phyloP scores from a whole-genome alignment of 2,797 vertebrate species.

The Artibeus lituratus region DNA sequence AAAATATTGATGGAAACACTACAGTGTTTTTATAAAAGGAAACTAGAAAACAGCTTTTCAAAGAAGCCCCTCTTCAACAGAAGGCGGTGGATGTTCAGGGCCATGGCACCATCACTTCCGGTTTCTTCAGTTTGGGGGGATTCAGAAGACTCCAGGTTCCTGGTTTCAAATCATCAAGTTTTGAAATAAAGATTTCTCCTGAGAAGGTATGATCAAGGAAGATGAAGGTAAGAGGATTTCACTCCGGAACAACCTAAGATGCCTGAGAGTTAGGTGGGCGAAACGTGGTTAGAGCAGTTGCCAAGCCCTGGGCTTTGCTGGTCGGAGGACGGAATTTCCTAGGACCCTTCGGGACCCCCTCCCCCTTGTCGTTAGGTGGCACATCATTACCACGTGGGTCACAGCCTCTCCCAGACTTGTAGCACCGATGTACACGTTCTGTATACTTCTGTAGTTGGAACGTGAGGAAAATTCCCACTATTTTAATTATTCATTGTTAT shows the following conservation, averaged over 20 bases:
- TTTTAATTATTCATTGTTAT: background rate
- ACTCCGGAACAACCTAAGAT: background rate
- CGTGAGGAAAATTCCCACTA: background rate
- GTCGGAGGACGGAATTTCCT: background rate
- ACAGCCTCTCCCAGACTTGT: background rate
- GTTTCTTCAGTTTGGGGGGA: background rate
- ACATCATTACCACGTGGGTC: background rate
- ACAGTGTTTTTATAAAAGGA: background rate
- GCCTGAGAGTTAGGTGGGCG: background rate
- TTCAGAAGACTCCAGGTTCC: background rate
- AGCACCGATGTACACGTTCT: background rate
- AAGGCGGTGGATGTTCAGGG: background rate
- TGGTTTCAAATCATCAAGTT: background rate
- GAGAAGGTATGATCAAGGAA: background rate
- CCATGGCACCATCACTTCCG: background rate
- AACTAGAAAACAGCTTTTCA: background rate
- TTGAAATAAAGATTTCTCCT: conserved; percentile 1
- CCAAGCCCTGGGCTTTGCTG: background rate
- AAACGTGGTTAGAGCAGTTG: background rate
- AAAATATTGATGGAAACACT: background rate
- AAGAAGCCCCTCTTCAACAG: background rate
- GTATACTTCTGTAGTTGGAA: background rate
- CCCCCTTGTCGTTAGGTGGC: background rate
- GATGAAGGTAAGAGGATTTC: background rate
- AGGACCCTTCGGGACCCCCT: background rate